phyloP scores from a whole-genome alignment of 2,113 vertebrate species.

The Forbesichthys papilliferus region DNA sequence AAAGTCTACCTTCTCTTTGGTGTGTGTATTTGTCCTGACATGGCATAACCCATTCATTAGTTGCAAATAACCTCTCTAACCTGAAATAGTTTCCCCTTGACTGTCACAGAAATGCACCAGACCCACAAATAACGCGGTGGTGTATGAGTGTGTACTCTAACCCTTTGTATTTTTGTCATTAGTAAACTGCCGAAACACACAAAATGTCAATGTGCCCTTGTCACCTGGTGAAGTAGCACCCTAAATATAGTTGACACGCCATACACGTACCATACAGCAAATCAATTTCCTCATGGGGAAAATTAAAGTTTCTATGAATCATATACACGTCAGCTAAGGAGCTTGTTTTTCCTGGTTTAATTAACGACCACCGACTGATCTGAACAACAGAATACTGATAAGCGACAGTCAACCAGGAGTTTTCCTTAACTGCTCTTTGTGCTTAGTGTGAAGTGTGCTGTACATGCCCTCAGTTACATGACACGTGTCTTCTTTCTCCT shows the following conservation, averaged over 20 bases:
- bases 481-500: conserved; percentile 12
- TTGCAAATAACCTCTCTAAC: conserved; percentile 23
- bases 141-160: conserved; percentile 9
- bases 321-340: neutral
- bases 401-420: conserved; percentile 12
- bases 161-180: conserved; percentile 26
- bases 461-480: neutral
- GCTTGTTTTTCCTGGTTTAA: conserved; percentile 33
- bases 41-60: neutral
- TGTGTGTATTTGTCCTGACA: conserved; percentile 1
- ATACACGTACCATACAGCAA: neutral
- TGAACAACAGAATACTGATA: neutral
- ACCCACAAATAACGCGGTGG: conserved; percentile 13
- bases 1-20: too few relatives aligned
- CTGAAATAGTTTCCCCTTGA: conserved; percentile 53
- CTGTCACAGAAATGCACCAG: conserved; percentile 24
- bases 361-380: conserved; percentile 34
- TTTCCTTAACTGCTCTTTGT: neutral
- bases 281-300: too few relatives aligned
- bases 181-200: conserved; percentile 41
- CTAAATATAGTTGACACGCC: conserved; percentile 16
- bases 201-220: conserved; percentile 52
- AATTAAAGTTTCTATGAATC: too few relatives aligned
- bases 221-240: conserved; percentile 42
- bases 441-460: neutral